These are phyloP conservation scores for Clarias macrocephalus DNA, from an alignment of 2,113 vertebrate genomes.

Conservation along the genomic window DNA sequence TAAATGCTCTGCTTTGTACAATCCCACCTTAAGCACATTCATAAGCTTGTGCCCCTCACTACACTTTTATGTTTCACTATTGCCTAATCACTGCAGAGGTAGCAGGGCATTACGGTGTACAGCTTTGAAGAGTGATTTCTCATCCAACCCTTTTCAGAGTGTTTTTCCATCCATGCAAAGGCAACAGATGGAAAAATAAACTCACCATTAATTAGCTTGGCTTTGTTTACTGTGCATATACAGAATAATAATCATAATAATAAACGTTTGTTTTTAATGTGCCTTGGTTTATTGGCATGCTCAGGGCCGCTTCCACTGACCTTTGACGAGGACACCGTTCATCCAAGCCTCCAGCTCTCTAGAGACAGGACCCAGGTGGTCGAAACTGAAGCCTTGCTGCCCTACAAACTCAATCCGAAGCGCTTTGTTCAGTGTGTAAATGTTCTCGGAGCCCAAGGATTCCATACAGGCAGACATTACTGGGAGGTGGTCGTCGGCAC, in stretches of 20 bases:
- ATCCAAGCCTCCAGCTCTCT: constrained; percentile 78
- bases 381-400: constrained; percentile 59
- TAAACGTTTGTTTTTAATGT: background rate
- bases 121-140: background rate
- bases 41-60: background rate
- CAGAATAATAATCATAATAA: background rate
- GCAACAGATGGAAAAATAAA: background rate
- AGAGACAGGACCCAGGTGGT: constrained; percentile 74
- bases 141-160: background rate
- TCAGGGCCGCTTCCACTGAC: constrained; percentile 76
- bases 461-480: constrained; percentile 76
- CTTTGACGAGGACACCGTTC: constrained; percentile 79
- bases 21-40: background rate
- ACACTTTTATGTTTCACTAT: background rate
- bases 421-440: constrained; percentile 84
- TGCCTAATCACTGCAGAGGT: background rate
- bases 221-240: background rate
- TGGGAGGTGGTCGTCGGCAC: constrained; percentile 84
- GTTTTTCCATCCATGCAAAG: background rate
- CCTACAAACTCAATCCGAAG: constrained; percentile 54
- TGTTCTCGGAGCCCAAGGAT: constrained; percentile 71
- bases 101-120: background rate
- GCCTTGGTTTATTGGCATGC: background rate
- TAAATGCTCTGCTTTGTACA: background rate
- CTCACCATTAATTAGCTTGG: background rate